These are phyloP conservation scores for Scolanthus callimorphus DNA, from an alignment of 92 coral and sea anemone genomes.

Conservation along the genomic window DNA sequence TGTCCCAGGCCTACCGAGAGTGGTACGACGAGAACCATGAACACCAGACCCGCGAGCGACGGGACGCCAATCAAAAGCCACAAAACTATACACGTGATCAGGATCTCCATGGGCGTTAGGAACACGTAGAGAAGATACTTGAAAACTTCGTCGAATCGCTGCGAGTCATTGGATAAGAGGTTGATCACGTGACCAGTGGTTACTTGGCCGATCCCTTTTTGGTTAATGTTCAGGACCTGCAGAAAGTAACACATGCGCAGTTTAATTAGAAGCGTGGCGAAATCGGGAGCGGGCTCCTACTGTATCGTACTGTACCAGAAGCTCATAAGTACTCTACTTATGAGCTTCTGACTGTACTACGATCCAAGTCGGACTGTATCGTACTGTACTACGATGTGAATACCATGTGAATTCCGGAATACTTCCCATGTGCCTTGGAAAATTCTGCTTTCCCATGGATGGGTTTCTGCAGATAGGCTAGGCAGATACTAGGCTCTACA, in stretches of 20 bases:
- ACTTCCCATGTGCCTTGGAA: too few relatives aligned
- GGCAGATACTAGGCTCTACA: too few relatives aligned
- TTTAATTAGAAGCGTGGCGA: neutral
- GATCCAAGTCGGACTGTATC: too few relatives aligned
- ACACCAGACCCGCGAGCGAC: slow-evolving; percentile 10
- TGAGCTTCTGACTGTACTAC: too few relatives aligned
- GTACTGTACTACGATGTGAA: too few relatives aligned
- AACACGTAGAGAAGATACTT: neutral
- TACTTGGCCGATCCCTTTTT: slow-evolving; percentile 7
- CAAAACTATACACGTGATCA: neutral
- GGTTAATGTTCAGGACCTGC: slow-evolving; percentile 7
- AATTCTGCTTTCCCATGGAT: too few relatives aligned
- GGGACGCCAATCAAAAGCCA: slow-evolving; percentile 11
- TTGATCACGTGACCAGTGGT: slow-evolving; percentile 35
- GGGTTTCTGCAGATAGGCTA: too few relatives aligned
- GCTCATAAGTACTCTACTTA: too few relatives aligned
- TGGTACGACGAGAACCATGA: slow-evolving; percentile 4
- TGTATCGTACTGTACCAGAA: too few relatives aligned
- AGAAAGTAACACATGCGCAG: neutral
- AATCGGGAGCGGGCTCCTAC: too few relatives aligned
- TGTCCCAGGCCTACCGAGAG: neutral
- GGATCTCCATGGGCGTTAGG: slow-evolving; percentile 7
- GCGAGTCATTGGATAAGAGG: slow-evolving; percentile 32
- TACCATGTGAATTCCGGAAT: too few relatives aligned
- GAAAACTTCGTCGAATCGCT: neutral